Conservation (phyloP, 2,888 invertebrate species). For the Archips xylosteana region DNA sequence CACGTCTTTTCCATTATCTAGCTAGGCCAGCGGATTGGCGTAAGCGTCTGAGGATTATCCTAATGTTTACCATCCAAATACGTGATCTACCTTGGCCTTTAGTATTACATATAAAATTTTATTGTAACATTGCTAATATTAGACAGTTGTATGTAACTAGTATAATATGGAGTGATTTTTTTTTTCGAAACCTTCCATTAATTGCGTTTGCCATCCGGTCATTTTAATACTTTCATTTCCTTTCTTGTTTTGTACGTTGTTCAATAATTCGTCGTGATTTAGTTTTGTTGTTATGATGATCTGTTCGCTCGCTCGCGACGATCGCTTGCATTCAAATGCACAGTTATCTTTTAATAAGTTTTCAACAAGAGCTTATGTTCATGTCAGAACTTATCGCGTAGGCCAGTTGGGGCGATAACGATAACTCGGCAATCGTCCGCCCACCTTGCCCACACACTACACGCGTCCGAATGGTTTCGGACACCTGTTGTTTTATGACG, state of each 20-base stretch:
- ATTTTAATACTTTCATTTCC: not conserved
- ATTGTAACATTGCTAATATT: not conserved
- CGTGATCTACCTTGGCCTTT: not conserved
- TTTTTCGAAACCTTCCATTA: no score
- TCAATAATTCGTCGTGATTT: not conserved
- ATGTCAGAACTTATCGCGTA: constrained; percentile 32
- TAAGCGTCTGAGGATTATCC: constrained; percentile 4
- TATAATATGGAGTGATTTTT: no score
- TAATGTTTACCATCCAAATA: constrained; percentile 16
- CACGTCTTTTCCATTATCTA: constrained; percentile 66
- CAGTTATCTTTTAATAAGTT: constrained; percentile 24
- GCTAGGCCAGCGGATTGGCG: constrained; percentile 46
- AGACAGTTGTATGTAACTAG: not conserved
- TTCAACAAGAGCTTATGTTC: constrained; percentile 1
- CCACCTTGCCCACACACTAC: constrained; percentile 52
- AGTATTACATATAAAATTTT: no score
- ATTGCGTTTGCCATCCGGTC: no score
- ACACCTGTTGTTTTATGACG: constrained; percentile 53
- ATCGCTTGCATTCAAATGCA: not conserved
- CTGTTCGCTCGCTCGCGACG: no score
- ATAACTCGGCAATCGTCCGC: constrained; percentile 26
- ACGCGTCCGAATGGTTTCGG: constrained; percentile 44
- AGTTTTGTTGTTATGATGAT: not conserved
- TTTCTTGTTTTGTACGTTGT: not conserved
- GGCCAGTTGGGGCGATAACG: constrained; percentile 33